Evolutionary conservation across 2,797 vertebrate genomes (phyloP), one percentile per base, ranked within the genome.

Genomic region (Merluccius polli): DNA sequence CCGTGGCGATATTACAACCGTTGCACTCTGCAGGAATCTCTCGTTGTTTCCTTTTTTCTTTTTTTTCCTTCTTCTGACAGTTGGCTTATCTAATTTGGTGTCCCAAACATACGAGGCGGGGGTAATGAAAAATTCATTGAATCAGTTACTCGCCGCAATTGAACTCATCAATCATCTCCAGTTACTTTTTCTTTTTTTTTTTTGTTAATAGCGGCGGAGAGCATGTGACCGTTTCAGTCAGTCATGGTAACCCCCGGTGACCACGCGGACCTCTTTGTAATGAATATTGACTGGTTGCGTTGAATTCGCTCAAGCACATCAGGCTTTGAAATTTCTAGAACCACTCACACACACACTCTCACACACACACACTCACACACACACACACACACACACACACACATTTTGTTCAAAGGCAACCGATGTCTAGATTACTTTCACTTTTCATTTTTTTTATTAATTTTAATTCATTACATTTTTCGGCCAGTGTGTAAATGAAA

Each of bases 121-220:
- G 77, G 70, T 89, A 87, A 86, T 87, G 85, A 86, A 87, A 90
- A 85, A 87, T 86, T 82, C 78, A 84, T 87, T 69, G 79, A 87
- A 78, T 88, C 86, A 87, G 82, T 86, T 85, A 81, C 83, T 82
- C 83, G 82, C 73, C 70, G 75, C 81, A 81, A 88, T 84, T 84
- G 86, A 85, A 87, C 82, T 79, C 86, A 87, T 89, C 82, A 85
- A 87, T 88, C 87, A 86, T 85, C 78, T 73, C 32, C 72, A 75
- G 80, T 72, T 81, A 65, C 75, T 81, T 81, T 81, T 77, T 77
- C 10, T 59, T n/a, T n/a, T n/a, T n/a, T n/a, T n/a, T n/a, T n/a
- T n/a, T n/a, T n/a, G n/a, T n/a, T 59, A 59, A 59, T 12, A 59
- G 16, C 4, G 52, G 52, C 1, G 83, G 76, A 78, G 78, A 78